Percentiles rank a stretch among this genome's conserved stretches.
phyloP scores from a whole-genome alignment of 2,797 vertebrate species.

The Fundulus diaphanus region DNA sequence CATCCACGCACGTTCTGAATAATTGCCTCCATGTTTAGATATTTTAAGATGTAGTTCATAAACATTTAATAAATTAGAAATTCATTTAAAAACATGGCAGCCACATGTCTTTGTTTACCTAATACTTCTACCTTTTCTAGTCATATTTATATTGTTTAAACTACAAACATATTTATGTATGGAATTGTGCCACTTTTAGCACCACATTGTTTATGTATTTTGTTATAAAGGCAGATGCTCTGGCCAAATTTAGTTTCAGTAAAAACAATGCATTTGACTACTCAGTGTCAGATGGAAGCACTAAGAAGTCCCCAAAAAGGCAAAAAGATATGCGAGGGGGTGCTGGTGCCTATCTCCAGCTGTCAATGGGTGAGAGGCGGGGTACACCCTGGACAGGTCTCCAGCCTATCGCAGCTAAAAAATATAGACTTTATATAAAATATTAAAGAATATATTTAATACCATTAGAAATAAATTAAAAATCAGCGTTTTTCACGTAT shows the following conservation, averaged over 20 bases:
- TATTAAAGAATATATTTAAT: too few species aligned
- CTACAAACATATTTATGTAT: neutral
- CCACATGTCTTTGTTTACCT: neutral
- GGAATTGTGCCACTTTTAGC: neutral
- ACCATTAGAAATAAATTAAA: too few species aligned
- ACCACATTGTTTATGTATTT: neutral
- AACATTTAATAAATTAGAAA: neutral
- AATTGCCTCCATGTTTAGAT: neutral
- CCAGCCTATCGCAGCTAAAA: too few species aligned
- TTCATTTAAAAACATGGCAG: neutral
- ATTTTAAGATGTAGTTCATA: neutral
- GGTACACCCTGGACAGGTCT: too few species aligned
- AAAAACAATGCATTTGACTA: neutral
- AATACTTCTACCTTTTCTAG: neutral
- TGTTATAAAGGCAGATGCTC: neutral
- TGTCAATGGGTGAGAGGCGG: too few species aligned
- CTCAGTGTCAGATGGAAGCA: too few species aligned
- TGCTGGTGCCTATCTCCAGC: too few species aligned
- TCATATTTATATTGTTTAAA: neutral
- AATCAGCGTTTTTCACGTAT: too few species aligned
- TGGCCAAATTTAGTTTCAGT: neutral
- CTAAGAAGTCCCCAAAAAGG: too few species aligned
- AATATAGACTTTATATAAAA: too few species aligned
- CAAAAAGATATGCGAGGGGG: too few species aligned
- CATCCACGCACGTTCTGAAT: neutral